Evolutionary conservation across 1,140 invertebrate genomes (phyloP).

Genomic region (Battus philenor): DNA sequence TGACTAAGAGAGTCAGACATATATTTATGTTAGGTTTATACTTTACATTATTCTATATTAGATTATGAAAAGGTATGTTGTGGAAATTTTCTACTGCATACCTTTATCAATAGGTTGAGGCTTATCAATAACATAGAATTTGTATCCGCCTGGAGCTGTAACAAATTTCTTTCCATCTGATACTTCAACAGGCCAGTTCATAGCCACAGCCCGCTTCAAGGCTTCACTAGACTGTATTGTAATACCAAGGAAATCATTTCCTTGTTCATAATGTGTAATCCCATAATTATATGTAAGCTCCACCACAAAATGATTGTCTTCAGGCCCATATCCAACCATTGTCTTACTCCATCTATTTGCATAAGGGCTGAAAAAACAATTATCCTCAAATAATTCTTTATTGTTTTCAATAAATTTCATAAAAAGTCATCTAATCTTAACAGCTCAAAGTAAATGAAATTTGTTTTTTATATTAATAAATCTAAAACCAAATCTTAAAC

Average conservation of each 20-base stretch:
- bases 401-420: too few relatives aligned
- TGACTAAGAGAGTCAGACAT: too few relatives aligned
- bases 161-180: constrained; percentile 79
- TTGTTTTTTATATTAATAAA: too few relatives aligned
- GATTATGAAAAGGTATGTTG: too few relatives aligned
- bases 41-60: too few relatives aligned
- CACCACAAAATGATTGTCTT: constrained; percentile 96
- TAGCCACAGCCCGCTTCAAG: constrained; percentile 82
- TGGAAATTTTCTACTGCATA: too few relatives aligned
- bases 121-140: constrained; percentile 88
- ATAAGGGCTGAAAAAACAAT: constrained; percentile 85
- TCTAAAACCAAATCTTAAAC: too few relatives aligned
- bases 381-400: constrained; percentile 3
- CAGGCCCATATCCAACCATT: constrained; percentile 98
- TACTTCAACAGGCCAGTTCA: constrained; percentile 81
- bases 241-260: constrained; percentile 94
- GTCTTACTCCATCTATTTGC: constrained; percentile 99
- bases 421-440: too few relatives aligned
- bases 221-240: constrained; percentile 88
- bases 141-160: constrained; percentile 93
- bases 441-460: too few relatives aligned
- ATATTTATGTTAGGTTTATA: too few relatives aligned
- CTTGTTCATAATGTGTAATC: constrained; percentile 86
- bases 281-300: constrained; percentile 99
- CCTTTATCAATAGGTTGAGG: constrained; percentile 80